Conservation (phyloP, 2,113 vertebrate species). For the Microcebus griseorufus region DNA sequence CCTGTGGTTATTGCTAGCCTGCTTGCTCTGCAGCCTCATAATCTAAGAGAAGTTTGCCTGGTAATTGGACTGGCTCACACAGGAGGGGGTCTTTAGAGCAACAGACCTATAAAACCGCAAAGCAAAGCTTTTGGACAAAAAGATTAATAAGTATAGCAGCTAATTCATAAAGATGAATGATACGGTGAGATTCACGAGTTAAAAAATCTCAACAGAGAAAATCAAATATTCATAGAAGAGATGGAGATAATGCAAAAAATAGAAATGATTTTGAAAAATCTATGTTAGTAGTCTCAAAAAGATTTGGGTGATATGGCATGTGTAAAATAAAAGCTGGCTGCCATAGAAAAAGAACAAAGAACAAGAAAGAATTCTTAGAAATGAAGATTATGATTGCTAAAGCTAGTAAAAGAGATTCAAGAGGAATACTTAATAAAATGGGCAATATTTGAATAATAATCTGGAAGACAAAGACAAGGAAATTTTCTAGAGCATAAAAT, state of each 20-base stretch:
- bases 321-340: neutral
- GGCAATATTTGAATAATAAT: neutral
- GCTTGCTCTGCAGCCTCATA: neutral
- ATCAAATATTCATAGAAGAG: neutral
- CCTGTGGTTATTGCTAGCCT: neutral
- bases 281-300: neutral
- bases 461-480: neutral
- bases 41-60: neutral
- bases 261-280: neutral
- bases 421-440: neutral
- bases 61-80: neutral
- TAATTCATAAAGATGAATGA: neutral
- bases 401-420: slow-evolving; percentile 14
- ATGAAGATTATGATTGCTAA: neutral
- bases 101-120: neutral
- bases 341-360: neutral
- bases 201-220: slow-evolving; percentile 20
- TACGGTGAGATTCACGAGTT: neutral
- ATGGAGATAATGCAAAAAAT: neutral
- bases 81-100: neutral
- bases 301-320: neutral
- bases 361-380: neutral
- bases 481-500: neutral
- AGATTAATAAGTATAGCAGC: neutral
- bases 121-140: neutral